Percentiles rank a stretch among this genome's conserved stretches.
phyloP scores from a whole-genome alignment of 2,888 invertebrate genomes.

The Acronicta aceris region DNA sequence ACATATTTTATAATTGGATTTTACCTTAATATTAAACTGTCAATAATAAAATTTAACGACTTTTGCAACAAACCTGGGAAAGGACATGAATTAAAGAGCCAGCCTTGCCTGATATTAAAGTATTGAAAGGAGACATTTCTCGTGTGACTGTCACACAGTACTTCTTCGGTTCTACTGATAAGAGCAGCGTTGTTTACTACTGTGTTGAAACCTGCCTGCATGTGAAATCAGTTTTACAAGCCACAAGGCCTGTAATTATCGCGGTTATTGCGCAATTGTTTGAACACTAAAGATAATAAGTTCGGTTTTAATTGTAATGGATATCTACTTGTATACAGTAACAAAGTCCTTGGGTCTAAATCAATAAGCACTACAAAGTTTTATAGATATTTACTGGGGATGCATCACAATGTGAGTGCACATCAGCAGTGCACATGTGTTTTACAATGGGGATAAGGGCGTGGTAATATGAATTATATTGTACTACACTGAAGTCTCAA shows the following conservation, averaged over 20 bases:
- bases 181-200: slow-evolving; percentile 24
- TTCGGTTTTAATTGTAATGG: slow-evolving; percentile 17
- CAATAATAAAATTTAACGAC: neutral
- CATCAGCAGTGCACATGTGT: too few relatives aligned
- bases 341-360: too few relatives aligned
- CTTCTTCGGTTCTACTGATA: slow-evolving; percentile 36
- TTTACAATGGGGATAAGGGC: too few relatives aligned
- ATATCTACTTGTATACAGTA: slow-evolving; percentile 5
- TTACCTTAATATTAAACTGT: neutral
- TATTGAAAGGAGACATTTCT: slow-evolving; percentile 11
- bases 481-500: too few relatives aligned
- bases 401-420: too few relatives aligned
- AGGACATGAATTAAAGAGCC: neutral
- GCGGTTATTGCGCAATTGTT: slow-evolving; percentile 42
- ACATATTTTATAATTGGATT: neutral
- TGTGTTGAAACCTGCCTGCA: slow-evolving; percentile 43
- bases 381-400: too few relatives aligned
- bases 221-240: slow-evolving; percentile 39
- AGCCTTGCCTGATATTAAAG: slow-evolving; percentile 29
- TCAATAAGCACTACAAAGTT: too few relatives aligned
- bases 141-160: slow-evolving; percentile 13
- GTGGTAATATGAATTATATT: too few relatives aligned
- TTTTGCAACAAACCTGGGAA: neutral
- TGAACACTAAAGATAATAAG: slow-evolving; percentile 31
- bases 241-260: slow-evolving; percentile 37